Evolutionary conservation across 2,888 invertebrate species (phyloP).

Genomic region (Hofmannophila pseudospretella): DNA sequence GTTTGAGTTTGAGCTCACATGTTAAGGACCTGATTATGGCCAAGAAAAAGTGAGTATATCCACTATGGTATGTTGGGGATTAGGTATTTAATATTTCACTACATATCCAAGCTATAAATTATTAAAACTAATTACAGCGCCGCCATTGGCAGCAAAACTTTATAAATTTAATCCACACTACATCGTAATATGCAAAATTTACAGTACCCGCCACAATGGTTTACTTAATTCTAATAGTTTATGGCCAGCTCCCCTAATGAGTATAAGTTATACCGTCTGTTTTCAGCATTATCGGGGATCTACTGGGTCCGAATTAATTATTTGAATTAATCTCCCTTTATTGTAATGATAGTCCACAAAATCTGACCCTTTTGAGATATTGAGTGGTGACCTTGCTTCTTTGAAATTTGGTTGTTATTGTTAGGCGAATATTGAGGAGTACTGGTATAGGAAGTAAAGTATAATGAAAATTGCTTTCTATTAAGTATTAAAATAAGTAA

Average conservation of each 20-base stretch:
- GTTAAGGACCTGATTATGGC: too few relatives aligned
- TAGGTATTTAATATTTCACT: too few relatives aligned
- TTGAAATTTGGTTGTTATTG: conserved; percentile 5
- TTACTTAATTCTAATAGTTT: conserved; percentile 16
- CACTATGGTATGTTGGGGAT: too few relatives aligned
- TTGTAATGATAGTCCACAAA: conserved; percentile 4
- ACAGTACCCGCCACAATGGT: conserved; percentile 6
- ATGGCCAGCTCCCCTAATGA: conserved; percentile 18
- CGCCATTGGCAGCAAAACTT: conserved; percentile 15
- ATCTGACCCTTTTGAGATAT: conserved; percentile 2
- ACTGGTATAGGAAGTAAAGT: too few relatives aligned
- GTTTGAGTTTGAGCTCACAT: too few relatives aligned
- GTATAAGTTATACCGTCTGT: conserved; percentile 16
- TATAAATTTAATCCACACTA: conserved; percentile 18
- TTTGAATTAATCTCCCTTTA: conserved; percentile 6
- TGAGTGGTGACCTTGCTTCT: conserved; percentile 15
- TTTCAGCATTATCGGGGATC: neutral
- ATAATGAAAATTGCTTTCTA: too few relatives aligned
- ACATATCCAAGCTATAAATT: conserved; percentile 15
- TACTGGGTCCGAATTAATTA: conserved; percentile 18
- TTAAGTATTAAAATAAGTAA: too few relatives aligned
- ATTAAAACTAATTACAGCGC: conserved; percentile 34
- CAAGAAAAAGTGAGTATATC: too few relatives aligned
- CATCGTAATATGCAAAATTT: conserved; percentile 13
- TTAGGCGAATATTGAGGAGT: too few relatives aligned